These are phyloP conservation scores for Myiagra hebetior DNA, from an alignment of 2,113 vertebrate species.

Conservation along the genomic window DNA sequence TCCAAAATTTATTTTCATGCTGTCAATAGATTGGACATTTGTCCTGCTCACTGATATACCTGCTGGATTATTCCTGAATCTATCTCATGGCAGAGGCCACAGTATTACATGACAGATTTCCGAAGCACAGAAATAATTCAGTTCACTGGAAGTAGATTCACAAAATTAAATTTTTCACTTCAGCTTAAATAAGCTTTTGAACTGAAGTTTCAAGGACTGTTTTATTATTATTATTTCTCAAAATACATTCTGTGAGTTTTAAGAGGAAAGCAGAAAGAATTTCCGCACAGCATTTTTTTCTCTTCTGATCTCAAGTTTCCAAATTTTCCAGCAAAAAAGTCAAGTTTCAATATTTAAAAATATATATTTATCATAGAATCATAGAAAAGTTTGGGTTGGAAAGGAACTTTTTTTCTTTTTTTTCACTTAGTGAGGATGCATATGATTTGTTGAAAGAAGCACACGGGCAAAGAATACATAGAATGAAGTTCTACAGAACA, in stretches of 20 bases:
- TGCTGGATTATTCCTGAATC: not conserved
- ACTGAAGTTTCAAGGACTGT: not conserved
- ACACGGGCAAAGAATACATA: accelerated
- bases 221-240: conserved; percentile 33
- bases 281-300: not conserved
- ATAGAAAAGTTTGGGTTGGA: not conserved
- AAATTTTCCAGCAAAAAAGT: not conserved
- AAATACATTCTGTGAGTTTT: not conserved
- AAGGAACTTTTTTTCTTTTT: not conserved
- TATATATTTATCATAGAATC: not conserved
- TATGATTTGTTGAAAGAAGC: not conserved
- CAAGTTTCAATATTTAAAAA: not conserved
- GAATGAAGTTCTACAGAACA: not conserved
- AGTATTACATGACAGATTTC: not conserved
- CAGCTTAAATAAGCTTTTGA: not conserved
- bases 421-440: not conserved
- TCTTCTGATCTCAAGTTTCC: not conserved
- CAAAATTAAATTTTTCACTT: not conserved
- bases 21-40: not conserved
- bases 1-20: not conserved
- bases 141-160: not conserved
- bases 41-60: not conserved
- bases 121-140: not conserved
- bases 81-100: not conserved
- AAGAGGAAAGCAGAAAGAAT: not conserved